A percentile compares a stretch with the other conserved stretches of the same genome.
Evolutionary conservation across 1,140 invertebrate genomes (phyloP).

Genomic region (Scaptomyza montana): DNA sequence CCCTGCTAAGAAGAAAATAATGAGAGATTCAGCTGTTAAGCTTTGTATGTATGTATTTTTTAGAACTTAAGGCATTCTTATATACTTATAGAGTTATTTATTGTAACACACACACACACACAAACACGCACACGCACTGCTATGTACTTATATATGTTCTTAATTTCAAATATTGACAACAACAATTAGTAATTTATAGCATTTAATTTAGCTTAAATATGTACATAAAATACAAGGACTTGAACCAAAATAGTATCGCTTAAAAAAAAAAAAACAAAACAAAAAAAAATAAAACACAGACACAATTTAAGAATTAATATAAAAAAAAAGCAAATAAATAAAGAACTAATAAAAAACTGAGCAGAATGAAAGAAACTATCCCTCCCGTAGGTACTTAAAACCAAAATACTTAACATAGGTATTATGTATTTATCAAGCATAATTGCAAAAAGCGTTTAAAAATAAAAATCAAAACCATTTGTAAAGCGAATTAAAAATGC

Average conservation of each 20-base stretch:
- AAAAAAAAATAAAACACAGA: slow-evolving; percentile 28
- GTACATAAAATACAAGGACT: slow-evolving; percentile 80
- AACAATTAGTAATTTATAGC: slow-evolving; percentile 74
- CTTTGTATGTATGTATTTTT: slow-evolving; percentile 73
- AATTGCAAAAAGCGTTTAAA: background rate
- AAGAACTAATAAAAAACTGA: background rate
- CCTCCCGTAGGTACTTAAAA: slow-evolving; percentile 33
- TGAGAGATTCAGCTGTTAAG: slow-evolving; percentile 49
- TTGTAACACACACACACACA: slow-evolving; percentile 56
- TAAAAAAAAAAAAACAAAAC: slow-evolving; percentile 47
- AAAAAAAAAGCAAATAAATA: slow-evolving; percentile 16
- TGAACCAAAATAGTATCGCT: slow-evolving; percentile 82
- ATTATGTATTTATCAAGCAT: no score
- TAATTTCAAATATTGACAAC: slow-evolving; percentile 36
- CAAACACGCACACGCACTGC: slow-evolving; percentile 44
- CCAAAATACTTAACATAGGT: slow-evolving; percentile 22
- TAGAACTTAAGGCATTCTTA: slow-evolving; percentile 67
- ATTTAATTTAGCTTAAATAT: slow-evolving; percentile 80
- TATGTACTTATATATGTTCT: slow-evolving; percentile 61
- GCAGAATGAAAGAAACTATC: background rate
- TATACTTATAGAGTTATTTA: slow-evolving; percentile 73
- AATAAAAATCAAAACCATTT: slow-evolving; percentile 39
- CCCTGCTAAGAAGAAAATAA: background rate
- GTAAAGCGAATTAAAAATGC: slow-evolving; percentile 17
- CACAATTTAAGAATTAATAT: slow-evolving; percentile 38